These are phyloP conservation scores for Nothoprocta pentlandii DNA, from an alignment of 2,113 vertebrate species.

Conservation along the genomic window DNA sequence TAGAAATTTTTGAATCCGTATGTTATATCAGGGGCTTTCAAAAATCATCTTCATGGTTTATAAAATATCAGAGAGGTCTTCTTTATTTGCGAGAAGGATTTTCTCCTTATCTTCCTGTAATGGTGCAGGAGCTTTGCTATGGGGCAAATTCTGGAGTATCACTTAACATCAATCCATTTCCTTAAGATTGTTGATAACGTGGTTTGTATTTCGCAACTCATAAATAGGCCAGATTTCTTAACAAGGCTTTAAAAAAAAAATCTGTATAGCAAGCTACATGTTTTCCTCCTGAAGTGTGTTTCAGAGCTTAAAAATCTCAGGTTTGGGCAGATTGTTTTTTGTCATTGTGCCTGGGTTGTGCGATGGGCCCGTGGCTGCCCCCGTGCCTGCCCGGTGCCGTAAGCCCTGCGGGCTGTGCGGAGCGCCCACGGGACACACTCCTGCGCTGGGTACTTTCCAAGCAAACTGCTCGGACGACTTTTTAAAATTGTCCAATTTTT, in stretches of 20 bases:
- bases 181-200: slow-evolving; percentile 73
- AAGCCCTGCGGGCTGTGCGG: too few species aligned
- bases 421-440: too few species aligned
- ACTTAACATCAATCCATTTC: slow-evolving; percentile 78
- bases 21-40: not conserved
- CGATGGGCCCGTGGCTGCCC: accelerated
- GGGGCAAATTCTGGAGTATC: slow-evolving; percentile 76
- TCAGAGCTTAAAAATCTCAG: not conserved
- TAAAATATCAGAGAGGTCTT: slow-evolving; percentile 27
- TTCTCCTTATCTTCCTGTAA: slow-evolving; percentile 73
- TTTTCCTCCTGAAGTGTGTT: not conserved
- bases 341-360: accelerated
- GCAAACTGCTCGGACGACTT: not conserved
- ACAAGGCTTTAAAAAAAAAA: slow-evolving; percentile 16
- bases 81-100: slow-evolving; percentile 68
- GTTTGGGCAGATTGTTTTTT: not conserved
- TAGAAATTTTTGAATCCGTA: not conserved
- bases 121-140: slow-evolving; percentile 62
- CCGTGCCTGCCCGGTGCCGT: accelerated
- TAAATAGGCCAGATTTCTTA: slow-evolving; percentile 62
- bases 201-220: slow-evolving; percentile 74
- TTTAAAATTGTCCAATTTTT: not conserved
- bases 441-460: not conserved
- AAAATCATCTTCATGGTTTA: not conserved
- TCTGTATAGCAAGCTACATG: not conserved